Conservation (phyloP, 2,888 invertebrate species). For the Dryocosmus kuriphilus region DNA sequence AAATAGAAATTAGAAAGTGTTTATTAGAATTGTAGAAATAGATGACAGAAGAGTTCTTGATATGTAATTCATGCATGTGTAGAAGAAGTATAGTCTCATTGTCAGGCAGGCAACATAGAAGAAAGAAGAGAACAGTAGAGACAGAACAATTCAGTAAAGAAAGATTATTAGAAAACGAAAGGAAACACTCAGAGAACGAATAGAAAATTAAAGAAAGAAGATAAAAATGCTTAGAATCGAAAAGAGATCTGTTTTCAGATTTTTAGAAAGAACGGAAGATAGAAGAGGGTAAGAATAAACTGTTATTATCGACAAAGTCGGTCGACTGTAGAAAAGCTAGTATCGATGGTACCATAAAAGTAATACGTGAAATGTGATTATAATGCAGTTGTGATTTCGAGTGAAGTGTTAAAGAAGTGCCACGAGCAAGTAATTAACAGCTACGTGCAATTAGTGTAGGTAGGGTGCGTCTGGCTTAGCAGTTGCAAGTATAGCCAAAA, state of each 20-base stretch:
- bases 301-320: conserved; percentile 26
- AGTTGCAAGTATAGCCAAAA: conserved; percentile 47
- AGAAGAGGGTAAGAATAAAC: conserved; percentile 49
- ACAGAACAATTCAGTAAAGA: background rate
- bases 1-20: conserved; percentile 23
- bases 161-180: conserved; percentile 35
- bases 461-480: conserved; percentile 22
- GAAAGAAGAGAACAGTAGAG: conserved; percentile 34
- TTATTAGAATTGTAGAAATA: background rate
- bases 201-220: conserved; percentile 28
- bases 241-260: conserved; percentile 43
- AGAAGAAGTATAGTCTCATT: conserved; percentile 37
- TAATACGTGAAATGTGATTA: conserved; percentile 36
- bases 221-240: conserved; percentile 45
- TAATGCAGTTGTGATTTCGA: conserved; percentile 28
- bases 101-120: conserved; percentile 24
- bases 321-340: conserved; percentile 44
- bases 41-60: conserved; percentile 54
- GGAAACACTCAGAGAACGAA: conserved; percentile 36
- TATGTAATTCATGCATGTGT: conserved; percentile 54
- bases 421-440: conserved; percentile 52
- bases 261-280: conserved; percentile 43
- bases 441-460: conserved; percentile 54
- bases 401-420: conserved; percentile 47
- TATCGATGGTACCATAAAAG: conserved; percentile 8